Conservation (phyloP, 1,140 invertebrate species). For the Bombus difficillimus region DNA sequence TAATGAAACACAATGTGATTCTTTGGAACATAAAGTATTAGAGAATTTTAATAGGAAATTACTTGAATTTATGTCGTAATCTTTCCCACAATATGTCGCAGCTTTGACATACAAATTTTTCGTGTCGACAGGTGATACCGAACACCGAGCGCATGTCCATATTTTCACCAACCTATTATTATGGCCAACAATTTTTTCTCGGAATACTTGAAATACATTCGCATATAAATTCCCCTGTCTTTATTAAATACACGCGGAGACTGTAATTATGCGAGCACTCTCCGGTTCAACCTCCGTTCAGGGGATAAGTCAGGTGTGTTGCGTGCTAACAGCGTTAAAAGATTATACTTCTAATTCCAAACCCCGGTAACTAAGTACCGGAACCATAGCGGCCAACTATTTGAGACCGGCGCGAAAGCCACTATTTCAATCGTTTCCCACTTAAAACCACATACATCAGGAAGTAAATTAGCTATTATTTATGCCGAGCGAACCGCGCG, state of each 20-base stretch:
- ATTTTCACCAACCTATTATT: not conserved
- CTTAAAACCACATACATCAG: not conserved
- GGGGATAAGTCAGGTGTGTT: conserved; percentile 5
- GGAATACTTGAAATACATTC: not conserved
- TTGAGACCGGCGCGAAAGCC: not conserved
- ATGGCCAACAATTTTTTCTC: not conserved
- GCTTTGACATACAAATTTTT: not conserved
- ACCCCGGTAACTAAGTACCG: conserved; percentile 11
- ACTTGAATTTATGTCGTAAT: not conserved
- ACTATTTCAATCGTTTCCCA: not conserved
- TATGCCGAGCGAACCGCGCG: not conserved
- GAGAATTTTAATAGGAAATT: not conserved
- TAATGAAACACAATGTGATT: not conserved
- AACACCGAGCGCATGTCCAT: no score
- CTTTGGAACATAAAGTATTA: not conserved
- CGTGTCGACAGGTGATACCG: not conserved
- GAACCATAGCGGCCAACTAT: conserved; percentile 1
- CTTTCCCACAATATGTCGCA: not conserved
- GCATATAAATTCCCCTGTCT: conserved; percentile 17
- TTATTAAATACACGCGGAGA: conserved; percentile 5
- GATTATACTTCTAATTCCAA: conserved; percentile 37
- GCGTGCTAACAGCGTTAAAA: conserved; percentile 25
- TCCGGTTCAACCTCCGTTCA: not conserved
- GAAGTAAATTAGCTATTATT: not conserved
- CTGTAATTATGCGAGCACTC: conserved; percentile 12